Percentiles rank a stretch among this genome's conserved stretches.
Conservation (phyloP, 2,888 invertebrate species). For the Monochamus alternatus region DNA sequence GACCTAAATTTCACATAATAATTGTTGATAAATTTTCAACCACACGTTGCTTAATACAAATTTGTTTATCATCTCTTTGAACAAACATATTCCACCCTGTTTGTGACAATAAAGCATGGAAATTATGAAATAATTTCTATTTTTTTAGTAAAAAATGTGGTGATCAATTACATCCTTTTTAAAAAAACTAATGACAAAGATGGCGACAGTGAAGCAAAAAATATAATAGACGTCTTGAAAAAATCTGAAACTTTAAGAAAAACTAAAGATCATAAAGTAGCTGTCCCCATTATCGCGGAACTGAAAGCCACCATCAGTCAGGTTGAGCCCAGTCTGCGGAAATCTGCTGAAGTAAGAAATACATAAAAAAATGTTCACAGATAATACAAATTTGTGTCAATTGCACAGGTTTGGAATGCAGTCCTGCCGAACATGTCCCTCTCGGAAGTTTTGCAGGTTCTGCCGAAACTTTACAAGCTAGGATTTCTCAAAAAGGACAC, state of each 20-base stretch:
- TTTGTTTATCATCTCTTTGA: too few species aligned
- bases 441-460: conserved; percentile 72
- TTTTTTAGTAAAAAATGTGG: conserved; percentile 62
- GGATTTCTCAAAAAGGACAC: conserved; percentile 75
- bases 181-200: conserved; percentile 72
- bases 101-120: too few species aligned
- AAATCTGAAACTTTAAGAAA: conserved; percentile 72
- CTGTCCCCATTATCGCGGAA: conserved; percentile 72
- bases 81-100: too few species aligned
- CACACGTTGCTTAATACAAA: too few species aligned
- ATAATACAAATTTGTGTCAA: conserved; percentile 38
- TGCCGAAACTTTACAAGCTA: conserved; percentile 78
- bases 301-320: conserved; percentile 77
- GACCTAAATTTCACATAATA: too few species aligned
- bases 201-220: conserved; percentile 63
- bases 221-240: conserved; percentile 71
- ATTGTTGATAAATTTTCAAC: too few species aligned
- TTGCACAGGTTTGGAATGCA: conserved; percentile 77
- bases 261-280: conserved; percentile 70
- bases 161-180: conserved; percentile 72
- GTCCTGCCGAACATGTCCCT: conserved; percentile 74
- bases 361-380: conserved; percentile 46
- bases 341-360: conserved; percentile 74
- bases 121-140: too few species aligned
- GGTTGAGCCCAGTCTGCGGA: conserved; percentile 79